These are phyloP conservation scores for Tachycineta bicolor DNA, from an alignment of 2,113 vertebrate genomes.

Conservation along the genomic window DNA sequence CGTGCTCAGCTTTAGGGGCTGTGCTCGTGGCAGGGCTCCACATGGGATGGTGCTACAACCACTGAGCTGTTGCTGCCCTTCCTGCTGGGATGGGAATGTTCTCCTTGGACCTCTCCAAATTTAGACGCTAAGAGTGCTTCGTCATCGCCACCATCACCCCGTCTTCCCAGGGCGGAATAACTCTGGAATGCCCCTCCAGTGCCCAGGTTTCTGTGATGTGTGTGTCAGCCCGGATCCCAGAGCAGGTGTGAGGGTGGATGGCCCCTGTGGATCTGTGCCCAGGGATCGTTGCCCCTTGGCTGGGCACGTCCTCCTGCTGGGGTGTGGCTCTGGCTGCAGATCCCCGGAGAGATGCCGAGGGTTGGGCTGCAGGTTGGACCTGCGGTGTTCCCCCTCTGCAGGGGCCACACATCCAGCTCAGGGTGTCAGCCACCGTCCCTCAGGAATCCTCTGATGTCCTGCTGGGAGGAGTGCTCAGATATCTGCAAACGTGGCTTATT, in stretches of 20 bases:
- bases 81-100: not conserved
- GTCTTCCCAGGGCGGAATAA: fast-evolving
- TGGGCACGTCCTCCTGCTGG: not conserved
- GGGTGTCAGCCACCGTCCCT: not conserved
- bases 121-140: not conserved
- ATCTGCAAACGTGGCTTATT: not conserved
- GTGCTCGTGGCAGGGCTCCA: not conserved
- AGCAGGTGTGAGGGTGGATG: not conserved
- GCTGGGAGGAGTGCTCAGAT: not conserved
- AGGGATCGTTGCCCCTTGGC: fast-evolving
- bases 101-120: not conserved
- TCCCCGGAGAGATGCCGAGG: fast-evolving
- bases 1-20: not conserved
- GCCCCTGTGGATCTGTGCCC: not conserved
- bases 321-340: not conserved
- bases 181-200: not conserved
- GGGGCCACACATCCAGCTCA: not conserved
- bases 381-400: not conserved
- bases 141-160: not conserved
- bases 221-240: not conserved
- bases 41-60: not conserved
- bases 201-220: too few relatives aligned
- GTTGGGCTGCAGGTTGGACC: not conserved
- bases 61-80: not conserved
- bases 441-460: not conserved